A percentile compares a stretch with the other conserved stretches of the same genome.
Conservation (phyloP, 2,113 vertebrate genomes). For the Heteronetta atricapilla region DNA sequence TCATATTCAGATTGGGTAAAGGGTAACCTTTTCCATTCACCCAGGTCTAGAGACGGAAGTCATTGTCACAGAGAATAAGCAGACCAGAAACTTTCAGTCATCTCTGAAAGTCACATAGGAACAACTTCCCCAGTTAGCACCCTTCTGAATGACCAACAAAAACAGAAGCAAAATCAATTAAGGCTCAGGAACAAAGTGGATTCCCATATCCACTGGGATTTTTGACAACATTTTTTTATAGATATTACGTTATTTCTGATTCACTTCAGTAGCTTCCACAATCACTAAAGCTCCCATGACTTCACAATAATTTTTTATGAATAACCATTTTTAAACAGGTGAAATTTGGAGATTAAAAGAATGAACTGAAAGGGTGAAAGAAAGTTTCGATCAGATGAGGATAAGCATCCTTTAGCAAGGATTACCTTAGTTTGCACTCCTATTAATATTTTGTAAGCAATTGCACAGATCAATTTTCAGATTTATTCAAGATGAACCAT, state of each 20-base stretch:
- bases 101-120: neutral
- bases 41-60: neutral
- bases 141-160: neutral
- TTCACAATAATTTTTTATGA: neutral
- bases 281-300: neutral
- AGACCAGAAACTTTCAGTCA: neutral
- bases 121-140: neutral
- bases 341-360: neutral
- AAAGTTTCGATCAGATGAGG: neutral
- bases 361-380: neutral
- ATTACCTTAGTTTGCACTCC: neutral
- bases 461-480: neutral
- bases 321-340: neutral
- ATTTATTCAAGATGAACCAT: neutral
- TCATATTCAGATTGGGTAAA: neutral
- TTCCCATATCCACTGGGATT: neutral
- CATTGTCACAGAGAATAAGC: neutral
- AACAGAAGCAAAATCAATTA: neutral
- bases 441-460: neutral
- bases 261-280: neutral
- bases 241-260: neutral
- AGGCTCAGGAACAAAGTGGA: neutral
- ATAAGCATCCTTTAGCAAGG: neutral
- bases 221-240: neutral
- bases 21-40: neutral